A percentile compares a stretch with the other conserved stretches of the same genome.
These are phyloP conservation scores for Tenebrio molitor DNA, from an alignment of 1,140 invertebrate genomes.

Conservation along the genomic window DNA sequence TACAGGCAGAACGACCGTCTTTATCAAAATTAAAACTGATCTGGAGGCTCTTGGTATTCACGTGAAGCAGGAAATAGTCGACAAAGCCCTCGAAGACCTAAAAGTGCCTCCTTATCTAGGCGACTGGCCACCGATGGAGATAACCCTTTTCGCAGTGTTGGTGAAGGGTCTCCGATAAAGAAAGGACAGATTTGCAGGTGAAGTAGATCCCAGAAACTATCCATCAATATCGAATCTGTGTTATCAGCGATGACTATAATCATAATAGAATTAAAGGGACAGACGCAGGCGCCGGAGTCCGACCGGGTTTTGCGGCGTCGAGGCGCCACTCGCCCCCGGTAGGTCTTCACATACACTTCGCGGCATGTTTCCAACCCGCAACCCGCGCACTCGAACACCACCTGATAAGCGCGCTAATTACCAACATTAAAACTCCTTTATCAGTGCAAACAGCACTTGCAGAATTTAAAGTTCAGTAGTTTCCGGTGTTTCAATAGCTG, in stretches of 20 bases:
- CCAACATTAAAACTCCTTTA: constrained; percentile 30
- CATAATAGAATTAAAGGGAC: constrained; percentile 55
- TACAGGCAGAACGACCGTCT: neutral
- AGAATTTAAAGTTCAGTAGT: neutral
- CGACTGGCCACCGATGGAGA: neutral
- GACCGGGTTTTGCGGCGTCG: constrained; percentile 52
- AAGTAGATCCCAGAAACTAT: constrained; percentile 39
- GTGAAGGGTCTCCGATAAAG: constrained; percentile 4
- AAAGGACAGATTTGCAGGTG: constrained; percentile 34
- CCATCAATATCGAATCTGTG: constrained; percentile 56
- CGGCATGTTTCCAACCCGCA: constrained; percentile 47
- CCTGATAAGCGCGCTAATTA: constrained; percentile 46
- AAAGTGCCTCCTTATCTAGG: constrained; percentile 14
- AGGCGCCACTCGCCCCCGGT: constrained; percentile 54
- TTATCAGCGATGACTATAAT: constrained; percentile 57
- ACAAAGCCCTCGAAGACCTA: constrained; percentile 11
- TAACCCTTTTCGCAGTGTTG: neutral
- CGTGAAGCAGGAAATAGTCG: constrained; percentile 15
- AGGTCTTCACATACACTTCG: constrained; percentile 46
- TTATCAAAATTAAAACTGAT: constrained; percentile 22
- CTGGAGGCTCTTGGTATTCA: neutral
- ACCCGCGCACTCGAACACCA: constrained; percentile 49
- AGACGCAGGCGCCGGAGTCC: constrained; percentile 54
- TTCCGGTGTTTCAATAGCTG: constrained; percentile 6
- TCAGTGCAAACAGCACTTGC: neutral